Base-by-base conservation (phyloP, 2,888 invertebrate genomes). In the Gryllus longicercus region DNA sequence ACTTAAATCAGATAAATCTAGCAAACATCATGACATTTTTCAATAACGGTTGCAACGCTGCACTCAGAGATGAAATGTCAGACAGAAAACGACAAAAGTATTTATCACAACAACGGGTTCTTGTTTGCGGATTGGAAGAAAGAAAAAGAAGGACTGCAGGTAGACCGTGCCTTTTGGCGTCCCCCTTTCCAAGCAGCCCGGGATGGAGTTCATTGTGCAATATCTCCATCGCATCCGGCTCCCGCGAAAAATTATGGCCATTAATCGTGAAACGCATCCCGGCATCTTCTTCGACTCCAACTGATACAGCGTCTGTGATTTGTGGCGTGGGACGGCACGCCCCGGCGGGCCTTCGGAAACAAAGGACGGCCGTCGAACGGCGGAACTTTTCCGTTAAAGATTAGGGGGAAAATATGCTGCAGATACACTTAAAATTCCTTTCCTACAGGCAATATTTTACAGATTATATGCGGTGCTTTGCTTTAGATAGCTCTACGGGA, bases 211-310 rank as follows among this genome's bases (percentile, higher is more conserved):
- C 63, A 63, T 63, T 18, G 63, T n/a, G 63, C 16, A 63, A n/a
- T 16, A 63, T 63, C 63, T 63, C 63, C 12, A 63, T 63, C 63
- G 63, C n/a, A 63, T 63, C 63, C 63, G 63, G 63, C 63, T 63
- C 5, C 8, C 63, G 12, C 16, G 63, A 63, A 63, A 63, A 63
- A 63, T 63, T 63, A 63, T 63, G 63, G 63, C 63, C 63, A 63
- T 63, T 63, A 63, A 63, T 63, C 63, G 63, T 63, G 63, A 10
- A n/a, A n/a, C n/a, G 63, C 63, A 63, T 63, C 63, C 63, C n/a
- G 11, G 63, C 63, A 63, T 63, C 63, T 63, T 63, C 63, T 63
- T 63, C 63, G 63, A 63, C 63, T 63, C 63, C n/a, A n/a, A n/a
- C 63, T 63, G 63, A 63, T 63, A 63, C 63, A 63, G 63, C 38